These are phyloP conservation scores for Sesamia nonagrioides DNA, from an alignment of 1,140 invertebrate species.

Conservation along the genomic window DNA sequence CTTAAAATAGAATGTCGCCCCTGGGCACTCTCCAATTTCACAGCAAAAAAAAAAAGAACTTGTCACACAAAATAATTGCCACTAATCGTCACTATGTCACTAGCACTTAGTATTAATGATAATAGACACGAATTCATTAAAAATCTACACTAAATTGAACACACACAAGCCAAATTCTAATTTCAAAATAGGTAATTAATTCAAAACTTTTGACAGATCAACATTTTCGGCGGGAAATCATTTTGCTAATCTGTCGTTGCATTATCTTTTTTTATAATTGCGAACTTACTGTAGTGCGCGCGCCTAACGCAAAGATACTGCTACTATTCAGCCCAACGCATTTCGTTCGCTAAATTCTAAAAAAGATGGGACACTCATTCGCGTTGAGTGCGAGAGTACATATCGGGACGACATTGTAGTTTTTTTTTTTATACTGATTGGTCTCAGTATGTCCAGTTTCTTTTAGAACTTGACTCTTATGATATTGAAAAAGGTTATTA, in stretches of 20 bases:
- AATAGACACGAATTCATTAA: slow-evolving; percentile 27
- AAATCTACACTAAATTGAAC: slow-evolving; percentile 7
- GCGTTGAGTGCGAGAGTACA: slow-evolving; percentile 56
- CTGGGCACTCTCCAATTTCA: slow-evolving; percentile 55
- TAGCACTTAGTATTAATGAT: slow-evolving; percentile 42
- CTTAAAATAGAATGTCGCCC: slow-evolving; percentile 51
- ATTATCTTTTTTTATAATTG: slow-evolving; percentile 53
- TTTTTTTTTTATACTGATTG: slow-evolving; percentile 52
- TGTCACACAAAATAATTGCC: slow-evolving; percentile 45
- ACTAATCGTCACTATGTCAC: slow-evolving; percentile 49
- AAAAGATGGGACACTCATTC: slow-evolving; percentile 77
- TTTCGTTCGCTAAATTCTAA: slow-evolving; percentile 78
- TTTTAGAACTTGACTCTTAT: slow-evolving; percentile 15
- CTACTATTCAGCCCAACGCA: slow-evolving; percentile 58
- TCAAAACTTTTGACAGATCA: slow-evolving; percentile 20
- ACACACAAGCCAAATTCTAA: background rate
- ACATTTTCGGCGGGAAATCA: slow-evolving; percentile 16
- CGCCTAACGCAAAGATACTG: slow-evolving; percentile 76
- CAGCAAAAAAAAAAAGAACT: slow-evolving; percentile 46
- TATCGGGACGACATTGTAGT: slow-evolving; percentile 52
- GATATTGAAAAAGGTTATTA: slow-evolving; percentile 47
- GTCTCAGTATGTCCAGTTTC: slow-evolving; percentile 51
- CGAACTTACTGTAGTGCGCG: slow-evolving; percentile 79
- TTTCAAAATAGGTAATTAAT: slow-evolving; percentile 19
- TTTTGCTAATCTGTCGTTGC: slow-evolving; percentile 36